These are phyloP conservation scores for Tigriopus californicus DNA, from an alignment of 2,888 invertebrate genomes.

Conservation along the genomic window DNA sequence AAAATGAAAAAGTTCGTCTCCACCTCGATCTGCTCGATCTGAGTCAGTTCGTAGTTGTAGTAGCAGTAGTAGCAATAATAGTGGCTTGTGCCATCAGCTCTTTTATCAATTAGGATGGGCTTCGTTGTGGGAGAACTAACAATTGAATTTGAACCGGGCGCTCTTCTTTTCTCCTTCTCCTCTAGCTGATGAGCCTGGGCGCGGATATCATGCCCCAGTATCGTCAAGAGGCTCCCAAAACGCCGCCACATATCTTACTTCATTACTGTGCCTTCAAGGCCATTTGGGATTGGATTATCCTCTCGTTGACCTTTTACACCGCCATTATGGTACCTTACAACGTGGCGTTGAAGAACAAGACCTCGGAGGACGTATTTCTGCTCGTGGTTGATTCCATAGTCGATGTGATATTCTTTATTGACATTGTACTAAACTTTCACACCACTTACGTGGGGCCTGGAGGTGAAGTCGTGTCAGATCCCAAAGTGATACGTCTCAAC, in stretches of 20 bases:
- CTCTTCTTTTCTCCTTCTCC: conserved; percentile 13
- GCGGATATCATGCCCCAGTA: conserved; percentile 97
- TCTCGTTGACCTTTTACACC: conserved; percentile 98
- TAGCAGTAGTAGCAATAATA: too few relatives aligned
- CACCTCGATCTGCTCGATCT: too few relatives aligned
- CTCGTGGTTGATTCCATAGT: conserved; percentile 91
- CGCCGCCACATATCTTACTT: conserved; percentile 94
- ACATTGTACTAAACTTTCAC: conserved; percentile 99
- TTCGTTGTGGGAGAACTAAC: too few relatives aligned
- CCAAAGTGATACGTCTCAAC: conserved; percentile 88
- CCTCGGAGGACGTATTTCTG: conserved; percentile 82
- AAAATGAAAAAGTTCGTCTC: too few relatives aligned
- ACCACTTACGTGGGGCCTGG: conserved; percentile 91
- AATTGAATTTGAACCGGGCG: conserved; percentile 1
- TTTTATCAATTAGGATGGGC: too few relatives aligned
- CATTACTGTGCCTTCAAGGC: conserved; percentile 97
- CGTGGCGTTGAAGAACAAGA: conserved; percentile 99
- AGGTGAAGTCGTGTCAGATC: conserved; percentile 81
- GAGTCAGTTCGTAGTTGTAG: too few relatives aligned
- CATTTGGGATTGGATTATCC: conserved; percentile 78
- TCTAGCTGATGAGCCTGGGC: conserved; percentile 86
- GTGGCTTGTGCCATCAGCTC: too few relatives aligned
- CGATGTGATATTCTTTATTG: conserved; percentile 99
- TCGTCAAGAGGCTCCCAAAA: conserved; percentile 97
- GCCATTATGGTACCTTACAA: conserved; percentile 97